phyloP scores from a whole-genome alignment of 2,113 vertebrate genomes.

The Elgaria multicarinata region DNA sequence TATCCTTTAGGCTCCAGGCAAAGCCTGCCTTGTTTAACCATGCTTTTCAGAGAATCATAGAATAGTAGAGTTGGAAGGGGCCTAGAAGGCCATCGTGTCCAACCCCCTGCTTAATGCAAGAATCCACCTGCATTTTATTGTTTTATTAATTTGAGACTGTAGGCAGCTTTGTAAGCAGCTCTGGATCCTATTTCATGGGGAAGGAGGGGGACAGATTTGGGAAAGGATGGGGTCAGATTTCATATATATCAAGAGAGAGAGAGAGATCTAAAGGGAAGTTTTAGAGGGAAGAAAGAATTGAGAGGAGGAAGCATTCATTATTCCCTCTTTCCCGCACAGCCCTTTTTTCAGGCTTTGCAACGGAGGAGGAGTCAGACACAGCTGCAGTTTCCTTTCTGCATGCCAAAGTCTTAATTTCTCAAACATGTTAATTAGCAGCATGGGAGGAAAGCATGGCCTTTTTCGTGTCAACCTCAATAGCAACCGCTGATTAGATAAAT shows the following conservation, averaged over 20 bases:
- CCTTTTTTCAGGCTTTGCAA: not conserved
- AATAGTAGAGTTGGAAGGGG: no score
- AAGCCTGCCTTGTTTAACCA: no score
- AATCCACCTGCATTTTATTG: no score
- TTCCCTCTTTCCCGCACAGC: not conserved
- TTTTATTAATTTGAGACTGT: no score
- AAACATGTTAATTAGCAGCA: slow-evolving; percentile 37
- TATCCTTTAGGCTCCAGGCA: no score
- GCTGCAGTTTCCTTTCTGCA: not conserved
- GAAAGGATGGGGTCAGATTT: no score
- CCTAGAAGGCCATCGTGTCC: no score
- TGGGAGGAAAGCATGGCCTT: slow-evolving; percentile 72
- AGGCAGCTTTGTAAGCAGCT: not conserved
- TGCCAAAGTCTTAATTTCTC: slow-evolving; percentile 31
- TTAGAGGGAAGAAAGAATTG: no score
- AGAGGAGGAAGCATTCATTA: not conserved
- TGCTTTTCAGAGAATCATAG: no score
- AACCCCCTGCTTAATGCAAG: no score
- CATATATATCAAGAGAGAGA: no score
- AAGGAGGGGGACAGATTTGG: no score
- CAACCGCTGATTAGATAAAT: slow-evolving; percentile 23
- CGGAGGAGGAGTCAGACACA: not conserved
- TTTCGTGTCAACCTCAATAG: slow-evolving; percentile 49
- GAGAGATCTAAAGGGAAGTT: not conserved
- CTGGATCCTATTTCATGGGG: not conserved